Conservation (phyloP, 2,113 vertebrate genomes). For the Dromaius novaehollandiae region DNA sequence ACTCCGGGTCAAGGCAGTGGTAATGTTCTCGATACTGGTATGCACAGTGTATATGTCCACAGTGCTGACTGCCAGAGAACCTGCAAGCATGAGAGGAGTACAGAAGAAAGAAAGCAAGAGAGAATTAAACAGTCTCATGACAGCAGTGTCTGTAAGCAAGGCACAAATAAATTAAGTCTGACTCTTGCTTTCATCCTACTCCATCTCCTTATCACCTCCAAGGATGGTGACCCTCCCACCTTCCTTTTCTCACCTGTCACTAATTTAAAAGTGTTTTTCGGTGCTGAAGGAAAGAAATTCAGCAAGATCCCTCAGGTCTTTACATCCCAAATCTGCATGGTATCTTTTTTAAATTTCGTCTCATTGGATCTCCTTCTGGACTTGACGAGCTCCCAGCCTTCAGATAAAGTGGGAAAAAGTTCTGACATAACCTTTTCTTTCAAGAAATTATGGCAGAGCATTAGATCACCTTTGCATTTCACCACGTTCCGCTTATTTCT, state of each 20-base stretch:
- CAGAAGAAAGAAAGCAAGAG: background rate
- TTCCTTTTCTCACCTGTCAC: background rate
- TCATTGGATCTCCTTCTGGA: background rate
- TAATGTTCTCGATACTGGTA: slow-evolving; percentile 99
- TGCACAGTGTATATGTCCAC: slow-evolving; percentile 96
- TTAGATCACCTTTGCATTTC: background rate
- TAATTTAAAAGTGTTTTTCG: slow-evolving; percentile 15
- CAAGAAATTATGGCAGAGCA: background rate
- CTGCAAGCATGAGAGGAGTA: slow-evolving; percentile 69
- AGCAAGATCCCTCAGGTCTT: background rate
- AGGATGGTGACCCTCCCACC: background rate
- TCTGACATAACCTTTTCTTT: background rate
- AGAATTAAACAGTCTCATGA: background rate
- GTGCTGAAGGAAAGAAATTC: background rate
- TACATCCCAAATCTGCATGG: background rate
- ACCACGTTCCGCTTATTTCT: background rate
- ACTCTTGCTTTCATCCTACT: background rate
- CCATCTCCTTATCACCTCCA: background rate
- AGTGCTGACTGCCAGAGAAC: slow-evolving; percentile 99
- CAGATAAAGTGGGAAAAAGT: background rate
- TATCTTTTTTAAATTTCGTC: background rate
- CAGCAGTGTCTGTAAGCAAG: background rate
- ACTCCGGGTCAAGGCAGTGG: slow-evolving; percentile 98
- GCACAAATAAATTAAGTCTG: background rate
- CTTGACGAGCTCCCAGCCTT: background rate